Conservation (phyloP, 1,140 invertebrate species). For the Drosophila murphyi region DNA sequence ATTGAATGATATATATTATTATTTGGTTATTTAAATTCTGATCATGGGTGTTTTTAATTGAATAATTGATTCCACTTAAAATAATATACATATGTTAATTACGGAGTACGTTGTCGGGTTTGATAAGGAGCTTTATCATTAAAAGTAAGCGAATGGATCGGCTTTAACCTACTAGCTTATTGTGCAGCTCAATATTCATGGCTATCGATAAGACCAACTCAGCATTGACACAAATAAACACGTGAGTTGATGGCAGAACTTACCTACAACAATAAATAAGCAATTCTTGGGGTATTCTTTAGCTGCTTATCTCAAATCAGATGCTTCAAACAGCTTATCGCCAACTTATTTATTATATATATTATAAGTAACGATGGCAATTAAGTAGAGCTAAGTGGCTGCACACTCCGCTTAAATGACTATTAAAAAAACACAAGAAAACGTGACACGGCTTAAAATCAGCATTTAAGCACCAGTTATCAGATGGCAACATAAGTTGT, state of each 20-base stretch:
- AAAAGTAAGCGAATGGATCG: background rate
- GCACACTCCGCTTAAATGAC: background rate
- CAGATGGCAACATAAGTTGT: background rate
- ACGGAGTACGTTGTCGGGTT: too few relatives aligned
- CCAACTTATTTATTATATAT: background rate
- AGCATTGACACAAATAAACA: slow-evolving; percentile 12
- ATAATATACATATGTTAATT: too few relatives aligned
- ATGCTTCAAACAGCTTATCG: background rate
- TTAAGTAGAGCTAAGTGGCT: slow-evolving; percentile 5
- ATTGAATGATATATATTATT: too few relatives aligned
- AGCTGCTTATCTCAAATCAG: background rate
- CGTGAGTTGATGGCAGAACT: background rate
- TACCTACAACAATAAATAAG: background rate
- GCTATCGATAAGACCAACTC: slow-evolving; percentile 18
- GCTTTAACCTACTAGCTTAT: slow-evolving; percentile 11
- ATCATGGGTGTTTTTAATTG: too few relatives aligned
- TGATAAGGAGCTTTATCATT: slow-evolving; percentile 2
- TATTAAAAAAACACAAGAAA: background rate
- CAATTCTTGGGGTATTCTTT: background rate
- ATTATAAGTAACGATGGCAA: background rate
- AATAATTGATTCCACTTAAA: too few relatives aligned
- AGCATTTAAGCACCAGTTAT: background rate
- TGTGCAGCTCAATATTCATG: background rate
- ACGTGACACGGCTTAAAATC: slow-evolving; percentile 6
- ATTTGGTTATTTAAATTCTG: too few relatives aligned